A percentile compares a stretch with the other conserved stretches of the same genome.
Evolutionary conservation across 2,888 invertebrate species (phyloP).

Genomic region (Drosophila putrida): DNA sequence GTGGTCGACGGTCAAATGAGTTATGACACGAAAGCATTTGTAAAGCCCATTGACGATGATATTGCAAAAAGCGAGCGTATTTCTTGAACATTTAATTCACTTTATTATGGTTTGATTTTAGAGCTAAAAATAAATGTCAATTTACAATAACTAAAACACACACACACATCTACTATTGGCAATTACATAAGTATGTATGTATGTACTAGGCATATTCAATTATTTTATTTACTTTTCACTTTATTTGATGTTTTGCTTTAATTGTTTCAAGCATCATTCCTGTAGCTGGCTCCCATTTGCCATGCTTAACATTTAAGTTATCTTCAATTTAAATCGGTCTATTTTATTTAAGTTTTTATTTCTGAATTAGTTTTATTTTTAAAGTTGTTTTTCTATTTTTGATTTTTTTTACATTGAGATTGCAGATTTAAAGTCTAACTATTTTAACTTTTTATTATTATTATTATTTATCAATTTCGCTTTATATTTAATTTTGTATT

Average conservation of each 20-base stretch:
- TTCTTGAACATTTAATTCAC: slow-evolving; percentile 71
- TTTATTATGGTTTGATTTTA: slow-evolving; percentile 70
- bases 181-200: slow-evolving; percentile 59
- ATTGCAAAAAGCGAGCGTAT: slow-evolving; percentile 4
- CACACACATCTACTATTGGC: slow-evolving; percentile 57
- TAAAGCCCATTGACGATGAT: background rate
- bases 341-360: slow-evolving; percentile 8
- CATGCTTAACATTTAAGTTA: slow-evolving; percentile 37
- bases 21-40: slow-evolving; percentile 3
- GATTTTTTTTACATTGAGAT: slow-evolving; percentile 68
- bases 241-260: slow-evolving; percentile 18
- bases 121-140: slow-evolving; percentile 67
- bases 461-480: slow-evolving; percentile 25
- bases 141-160: slow-evolving; percentile 69
- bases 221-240: slow-evolving; percentile 45
- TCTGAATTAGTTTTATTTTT: background rate
- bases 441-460: slow-evolving; percentile 39
- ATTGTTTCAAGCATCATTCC: slow-evolving; percentile 29
- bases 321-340: slow-evolving; percentile 11
- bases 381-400: background rate
- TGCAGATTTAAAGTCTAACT: slow-evolving; percentile 68
- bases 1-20: background rate
- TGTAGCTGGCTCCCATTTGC: slow-evolving; percentile 51
- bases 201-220: slow-evolving; percentile 45
- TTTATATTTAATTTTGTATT: slow-evolving; percentile 37